Conservation (phyloP, 2,888 invertebrate genomes). For the Enchytraeus crypticus region DNA sequence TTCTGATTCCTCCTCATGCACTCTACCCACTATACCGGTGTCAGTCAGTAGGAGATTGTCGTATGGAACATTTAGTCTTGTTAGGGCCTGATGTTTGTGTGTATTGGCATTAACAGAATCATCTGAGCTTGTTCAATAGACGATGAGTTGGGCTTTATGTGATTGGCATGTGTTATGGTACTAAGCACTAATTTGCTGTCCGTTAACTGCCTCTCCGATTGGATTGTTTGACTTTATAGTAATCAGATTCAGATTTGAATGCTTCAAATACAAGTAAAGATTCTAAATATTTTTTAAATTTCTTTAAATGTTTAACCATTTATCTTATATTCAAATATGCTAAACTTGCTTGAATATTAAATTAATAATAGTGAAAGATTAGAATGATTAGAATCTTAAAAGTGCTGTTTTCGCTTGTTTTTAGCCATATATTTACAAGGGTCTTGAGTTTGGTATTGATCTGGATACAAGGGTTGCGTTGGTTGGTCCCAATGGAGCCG, state of each 20-base stretch:
- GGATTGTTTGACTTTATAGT: too few species aligned
- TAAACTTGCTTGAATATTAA: background rate
- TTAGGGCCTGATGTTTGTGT: too few species aligned
- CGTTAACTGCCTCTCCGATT: too few species aligned
- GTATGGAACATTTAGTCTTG: too few species aligned
- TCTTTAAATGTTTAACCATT: background rate
- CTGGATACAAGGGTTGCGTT: constrained; percentile 87
- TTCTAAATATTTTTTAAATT: background rate
- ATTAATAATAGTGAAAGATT: background rate
- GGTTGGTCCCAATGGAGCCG: constrained; percentile 95
- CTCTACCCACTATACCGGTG: too few species aligned
- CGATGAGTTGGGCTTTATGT: too few species aligned
- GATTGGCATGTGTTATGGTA: too few species aligned
- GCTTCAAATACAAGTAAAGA: background rate
- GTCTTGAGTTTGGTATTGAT: constrained; percentile 97
- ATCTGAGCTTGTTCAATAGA: too few species aligned
- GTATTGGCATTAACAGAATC: too few species aligned
- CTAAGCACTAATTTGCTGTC: too few species aligned
- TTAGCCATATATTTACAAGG: constrained; percentile 82
- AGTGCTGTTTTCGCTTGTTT: background rate
- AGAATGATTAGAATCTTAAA: background rate
- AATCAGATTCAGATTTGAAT: background rate
- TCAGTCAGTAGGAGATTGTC: too few species aligned
- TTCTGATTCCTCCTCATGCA: too few species aligned
- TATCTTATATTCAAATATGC: background rate